Evolutionary conservation across 1,140 invertebrate genomes (phyloP), one percentile per base, ranked within the genome.

Genomic region (Drosophila sturtevanti): DNA sequence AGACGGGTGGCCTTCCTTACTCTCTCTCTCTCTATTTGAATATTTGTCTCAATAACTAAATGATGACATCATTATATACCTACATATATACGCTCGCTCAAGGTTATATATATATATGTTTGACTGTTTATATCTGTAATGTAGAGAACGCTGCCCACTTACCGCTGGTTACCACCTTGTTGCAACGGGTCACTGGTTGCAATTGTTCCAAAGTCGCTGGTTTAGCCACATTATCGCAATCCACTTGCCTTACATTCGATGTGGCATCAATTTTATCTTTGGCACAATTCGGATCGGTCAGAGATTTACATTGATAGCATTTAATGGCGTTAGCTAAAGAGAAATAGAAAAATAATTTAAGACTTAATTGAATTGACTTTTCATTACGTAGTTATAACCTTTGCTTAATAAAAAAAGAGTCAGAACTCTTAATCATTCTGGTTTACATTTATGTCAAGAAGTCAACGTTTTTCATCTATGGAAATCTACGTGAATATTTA

Each of bases 101-200:
- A 68, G 48, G 27, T 27, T 38, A 51, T 35, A 61, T 81, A 60
- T 65, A 87, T 72, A 75, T 79, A n/a, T n/a, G n/a, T n/a, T n/a
- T n/a, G n/a, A n/a, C 75, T 71, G 37, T 74, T 9, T 22, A 10
- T 41, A 27, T 72, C 2, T 48, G 22, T 38, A 11, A 6, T 21
- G 9, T 38, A 18, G 38, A 21, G 18, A 14, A 14, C 1, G 16
- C 10, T 21, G 16, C 16, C 41, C 37, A 89, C 90, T 90, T 75
- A 91, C 90, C 90, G 16, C 77, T 90, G 27, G 90, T 91, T 41
- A 87, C 58, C 55, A 91, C 90, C 68, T 90, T 91, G 60, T 91
- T 91, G 75, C 90, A 91, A 37, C 61, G 91, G 63, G 90, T 91
- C 58, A 91, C 90, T 1, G 90, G 70, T 63, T 81, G 68, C 55